phyloP scores from a whole-genome alignment of 2,888 invertebrate species.

The Cosmorhoe ocellata region DNA sequence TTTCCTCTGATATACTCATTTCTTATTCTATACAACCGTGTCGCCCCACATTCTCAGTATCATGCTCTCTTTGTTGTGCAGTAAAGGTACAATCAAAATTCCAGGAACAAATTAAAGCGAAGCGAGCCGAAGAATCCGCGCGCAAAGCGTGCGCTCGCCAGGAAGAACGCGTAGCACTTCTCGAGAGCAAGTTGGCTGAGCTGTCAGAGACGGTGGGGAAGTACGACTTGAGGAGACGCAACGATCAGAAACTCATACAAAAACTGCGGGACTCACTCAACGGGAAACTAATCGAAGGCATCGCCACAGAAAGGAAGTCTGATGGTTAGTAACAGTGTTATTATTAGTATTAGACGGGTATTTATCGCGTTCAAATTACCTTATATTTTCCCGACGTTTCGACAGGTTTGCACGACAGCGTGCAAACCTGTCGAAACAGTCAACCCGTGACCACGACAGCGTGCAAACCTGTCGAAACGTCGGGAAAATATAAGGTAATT shows the following conservation, averaged over 20 bases:
- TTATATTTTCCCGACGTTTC: too few relatives aligned
- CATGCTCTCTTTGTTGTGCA: too few relatives aligned
- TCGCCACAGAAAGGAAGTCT: conserved; percentile 36
- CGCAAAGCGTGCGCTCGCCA: conserved; percentile 86
- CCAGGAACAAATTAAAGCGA: conserved; percentile 87
- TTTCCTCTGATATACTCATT: too few relatives aligned
- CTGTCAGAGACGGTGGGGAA: conserved; percentile 89
- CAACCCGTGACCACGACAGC: too few relatives aligned
- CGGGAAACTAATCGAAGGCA: conserved; percentile 56
- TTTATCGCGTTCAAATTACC: too few relatives aligned
- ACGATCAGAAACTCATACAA: conserved; percentile 88
- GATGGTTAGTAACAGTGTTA: conserved; percentile 35
- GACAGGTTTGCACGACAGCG: too few relatives aligned
- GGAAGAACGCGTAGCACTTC: conserved; percentile 88
- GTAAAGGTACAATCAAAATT: conserved; percentile 1
- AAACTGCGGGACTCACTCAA: conserved; percentile 82
- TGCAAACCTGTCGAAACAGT: too few relatives aligned
- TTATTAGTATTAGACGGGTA: too few relatives aligned
- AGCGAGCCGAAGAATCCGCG: conserved; percentile 88
- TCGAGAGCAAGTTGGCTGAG: conserved; percentile 90
- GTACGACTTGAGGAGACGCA: conserved; percentile 87
- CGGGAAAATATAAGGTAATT: too few relatives aligned
- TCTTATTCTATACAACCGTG: too few relatives aligned
- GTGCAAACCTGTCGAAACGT: too few relatives aligned
- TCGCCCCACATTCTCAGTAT: too few relatives aligned